Percentiles rank a stretch among this genome's conserved stretches.
These are phyloP conservation scores for Oscheius sp. DNA, from an alignment of 2,888 invertebrate genomes.

Conservation along the genomic window DNA sequence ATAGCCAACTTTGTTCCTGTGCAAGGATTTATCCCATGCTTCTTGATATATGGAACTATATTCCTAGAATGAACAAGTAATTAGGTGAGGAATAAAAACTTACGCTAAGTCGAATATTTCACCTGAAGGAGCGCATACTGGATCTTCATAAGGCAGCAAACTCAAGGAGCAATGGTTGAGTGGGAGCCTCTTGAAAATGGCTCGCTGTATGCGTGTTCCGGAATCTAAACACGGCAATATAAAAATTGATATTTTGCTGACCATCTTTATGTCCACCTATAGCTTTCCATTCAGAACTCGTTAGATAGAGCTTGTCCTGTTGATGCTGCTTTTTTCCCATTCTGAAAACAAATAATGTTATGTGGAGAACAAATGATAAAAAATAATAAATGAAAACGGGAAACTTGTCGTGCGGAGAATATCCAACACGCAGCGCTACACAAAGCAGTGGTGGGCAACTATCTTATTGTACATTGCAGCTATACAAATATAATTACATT, in stretches of 20 bases:
- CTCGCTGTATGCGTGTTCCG: constrained; percentile 67
- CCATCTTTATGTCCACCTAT: constrained; percentile 73
- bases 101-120: constrained; percentile 89
- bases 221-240: constrained; percentile 54
- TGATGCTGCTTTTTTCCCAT: constrained; percentile 74
- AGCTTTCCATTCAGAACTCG: constrained; percentile 71
- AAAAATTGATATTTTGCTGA: constrained; percentile 25
- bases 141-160: constrained; percentile 89
- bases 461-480: too few species aligned
- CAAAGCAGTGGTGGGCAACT: too few species aligned
- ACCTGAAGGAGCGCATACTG: constrained; percentile 89
- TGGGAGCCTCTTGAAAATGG: constrained; percentile 88
- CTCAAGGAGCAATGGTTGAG: constrained; percentile 82
- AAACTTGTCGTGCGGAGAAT: too few species aligned
- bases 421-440: too few species aligned
- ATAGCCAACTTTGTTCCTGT: constrained; percentile 88
- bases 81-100: constrained; percentile 22
- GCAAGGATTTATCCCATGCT: constrained; percentile 91
- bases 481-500: not conserved
- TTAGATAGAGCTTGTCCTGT: constrained; percentile 71
- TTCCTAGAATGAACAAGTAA: constrained; percentile 49
- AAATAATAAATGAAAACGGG: not conserved
- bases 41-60: constrained; percentile 74
- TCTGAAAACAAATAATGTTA: constrained; percentile 4
- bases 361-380: not conserved